Evolutionary conservation across 2,888 invertebrate genomes (phyloP).

Genomic region (Pandemis heparana): DNA sequence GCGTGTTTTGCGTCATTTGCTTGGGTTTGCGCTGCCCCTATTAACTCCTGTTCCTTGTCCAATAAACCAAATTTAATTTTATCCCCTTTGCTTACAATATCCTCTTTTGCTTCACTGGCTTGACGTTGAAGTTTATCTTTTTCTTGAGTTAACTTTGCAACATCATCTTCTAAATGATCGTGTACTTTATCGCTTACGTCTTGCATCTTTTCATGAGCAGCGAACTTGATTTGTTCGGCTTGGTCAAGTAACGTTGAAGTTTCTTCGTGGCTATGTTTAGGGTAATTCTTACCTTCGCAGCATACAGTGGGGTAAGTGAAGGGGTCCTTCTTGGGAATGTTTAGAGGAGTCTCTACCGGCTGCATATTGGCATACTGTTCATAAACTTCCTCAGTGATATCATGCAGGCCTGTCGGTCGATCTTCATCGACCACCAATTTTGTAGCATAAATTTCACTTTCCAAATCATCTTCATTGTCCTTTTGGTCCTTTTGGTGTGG

Average conservation of each 20-base stretch:
- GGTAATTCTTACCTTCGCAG: constrained; percentile 70
- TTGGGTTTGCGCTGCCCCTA: constrained; percentile 59
- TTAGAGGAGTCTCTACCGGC: constrained; percentile 75
- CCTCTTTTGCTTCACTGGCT: constrained; percentile 59
- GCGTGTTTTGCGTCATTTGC: constrained; percentile 55
- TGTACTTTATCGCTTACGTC: constrained; percentile 64
- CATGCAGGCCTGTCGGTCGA: constrained; percentile 55
- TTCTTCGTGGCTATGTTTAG: constrained; percentile 77
- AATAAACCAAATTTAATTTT: constrained; percentile 59
- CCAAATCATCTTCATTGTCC: constrained; percentile 68
- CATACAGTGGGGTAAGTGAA: constrained; percentile 74
- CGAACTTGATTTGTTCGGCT: constrained; percentile 76
- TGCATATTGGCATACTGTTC: constrained; percentile 79
- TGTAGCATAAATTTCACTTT: constrained; percentile 71
- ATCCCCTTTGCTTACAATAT: constrained; percentile 60
- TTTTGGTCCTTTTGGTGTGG: constrained; percentile 63
- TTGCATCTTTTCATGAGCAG: constrained; percentile 71
- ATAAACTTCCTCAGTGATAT: constrained; percentile 68
- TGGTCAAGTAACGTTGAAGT: constrained; percentile 75
- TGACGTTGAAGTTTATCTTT: constrained; percentile 71
- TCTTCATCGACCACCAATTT: constrained; percentile 80
- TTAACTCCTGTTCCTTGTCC: constrained; percentile 59
- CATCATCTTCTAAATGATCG: constrained; percentile 62
- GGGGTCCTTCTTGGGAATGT: constrained; percentile 65
- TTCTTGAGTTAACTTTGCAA: constrained; percentile 68